Evolutionary conservation across 2,888 invertebrate species (phyloP).

Genomic region (Drosophila diplacantha): DNA sequence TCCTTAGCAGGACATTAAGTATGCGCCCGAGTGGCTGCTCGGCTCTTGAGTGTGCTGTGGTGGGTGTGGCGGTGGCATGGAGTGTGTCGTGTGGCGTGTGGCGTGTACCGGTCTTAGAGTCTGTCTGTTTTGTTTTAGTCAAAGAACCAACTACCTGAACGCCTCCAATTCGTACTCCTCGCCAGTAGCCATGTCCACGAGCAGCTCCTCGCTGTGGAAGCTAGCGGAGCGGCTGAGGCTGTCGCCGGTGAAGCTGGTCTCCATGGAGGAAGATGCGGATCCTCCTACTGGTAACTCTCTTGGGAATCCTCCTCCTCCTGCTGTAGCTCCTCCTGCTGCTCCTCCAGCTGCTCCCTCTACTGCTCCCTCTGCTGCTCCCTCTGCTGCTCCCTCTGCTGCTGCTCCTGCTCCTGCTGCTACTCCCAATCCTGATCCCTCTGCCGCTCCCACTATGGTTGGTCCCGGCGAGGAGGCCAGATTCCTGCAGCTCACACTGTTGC

Average conservation of each 20-base stretch:
- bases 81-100: background rate
- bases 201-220: slow-evolving; percentile 68
- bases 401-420: background rate
- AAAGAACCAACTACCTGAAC: slow-evolving; percentile 50
- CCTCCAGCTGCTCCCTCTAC: background rate
- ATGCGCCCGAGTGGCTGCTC: slow-evolving; percentile 38
- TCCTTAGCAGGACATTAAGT: slow-evolving; percentile 45
- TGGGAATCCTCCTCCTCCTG: background rate
- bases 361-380: background rate
- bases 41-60: slow-evolving; percentile 3
- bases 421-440: slow-evolving; percentile 21
- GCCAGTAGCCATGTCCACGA: slow-evolving; percentile 55
- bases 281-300: background rate
- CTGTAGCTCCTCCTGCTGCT: background rate
- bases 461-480: slow-evolving; percentile 28
- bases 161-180: slow-evolving; percentile 30
- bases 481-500: slow-evolving; percentile 35
- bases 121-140: background rate
- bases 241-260: slow-evolving; percentile 12
- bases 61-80: background rate
- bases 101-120: background rate
- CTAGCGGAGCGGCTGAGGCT: slow-evolving; percentile 57
- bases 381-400: background rate
- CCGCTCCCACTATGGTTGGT: slow-evolving; percentile 32
- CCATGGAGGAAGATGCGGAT: slow-evolving; percentile 28